Evolutionary conservation across 2,113 vertebrate species (phyloP), one percentile per base, ranked within the genome.

Genomic region (Tetrao urogallus): DNA sequence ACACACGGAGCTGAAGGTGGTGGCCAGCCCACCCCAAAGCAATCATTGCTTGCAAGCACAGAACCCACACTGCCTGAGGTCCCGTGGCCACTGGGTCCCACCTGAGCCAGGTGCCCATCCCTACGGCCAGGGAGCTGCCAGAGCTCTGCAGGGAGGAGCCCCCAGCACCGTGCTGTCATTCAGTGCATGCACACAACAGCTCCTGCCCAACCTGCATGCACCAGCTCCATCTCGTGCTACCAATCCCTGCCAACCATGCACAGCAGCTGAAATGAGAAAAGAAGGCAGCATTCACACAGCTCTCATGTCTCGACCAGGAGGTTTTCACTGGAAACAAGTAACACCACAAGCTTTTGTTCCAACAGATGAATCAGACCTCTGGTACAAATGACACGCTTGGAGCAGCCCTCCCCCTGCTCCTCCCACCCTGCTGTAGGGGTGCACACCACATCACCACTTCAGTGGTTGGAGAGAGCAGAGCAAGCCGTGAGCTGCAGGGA

Each of bases 121-220:
- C 57, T 16, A 34, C 11, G 2, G 19, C 19, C 57, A 21, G 57
- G 57, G 19, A 20, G 57, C 32, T 34, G 30, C 32, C 9, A 32
- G 34, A 61, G 34, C 22, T 61, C 21, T 24, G 22, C 60, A 17
- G 13, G 60, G 34, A 63, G 60, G 60, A 63, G 24, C 15, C 16
- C 25, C 24, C 36, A 64, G 24, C 36, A 40, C 24, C 16, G 32
- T 58, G 32, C 32, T 36, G 9, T 6, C 24, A 36, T 38, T 38
- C 18, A 6, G 24, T 11, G 9, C 32, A 8, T 6, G 6, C 6
- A 17, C 45, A 21, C 47, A 2, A 21, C 8, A 2, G 8, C 14
- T 32, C 16, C 42, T 24, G 32, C n/a, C 28, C n/a, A 4, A 6
- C 16, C 22, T 27, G 3, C 47, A 15, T 2, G 5, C 45, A 34